These are phyloP conservation scores for Laticauda laticaudata DNA, from an alignment of 2,113 vertebrate species.

Conservation along the genomic window DNA sequence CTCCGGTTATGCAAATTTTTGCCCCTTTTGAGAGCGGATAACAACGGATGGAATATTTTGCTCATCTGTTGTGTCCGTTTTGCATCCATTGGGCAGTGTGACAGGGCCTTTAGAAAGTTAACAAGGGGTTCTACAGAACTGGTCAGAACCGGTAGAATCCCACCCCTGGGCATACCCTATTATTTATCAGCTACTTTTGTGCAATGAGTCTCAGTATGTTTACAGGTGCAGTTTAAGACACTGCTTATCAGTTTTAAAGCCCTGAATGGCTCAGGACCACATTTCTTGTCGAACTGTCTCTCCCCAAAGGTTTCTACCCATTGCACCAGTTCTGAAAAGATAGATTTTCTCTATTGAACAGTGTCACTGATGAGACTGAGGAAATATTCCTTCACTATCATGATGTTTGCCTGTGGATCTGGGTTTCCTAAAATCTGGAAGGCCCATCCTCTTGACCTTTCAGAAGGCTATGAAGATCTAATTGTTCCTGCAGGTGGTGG, in stretches of 20 bases:
- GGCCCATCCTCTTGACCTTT: not conserved
- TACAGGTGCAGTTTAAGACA: not conserved
- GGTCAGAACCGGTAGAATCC: too few relatives aligned
- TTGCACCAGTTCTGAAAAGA: not conserved
- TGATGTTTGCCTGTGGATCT: not conserved
- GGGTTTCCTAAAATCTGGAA: not conserved
- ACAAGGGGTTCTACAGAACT: too few relatives aligned
- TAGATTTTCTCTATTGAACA: not conserved
- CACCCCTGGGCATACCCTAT: not conserved
- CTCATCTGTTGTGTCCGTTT: too few relatives aligned
- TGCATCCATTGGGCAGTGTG: too few relatives aligned
- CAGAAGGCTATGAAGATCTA: not conserved
- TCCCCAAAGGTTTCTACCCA: not conserved
- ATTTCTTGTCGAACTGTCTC: not conserved
- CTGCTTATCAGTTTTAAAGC: not conserved
- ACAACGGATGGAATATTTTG: too few relatives aligned
- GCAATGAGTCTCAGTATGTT: not conserved
- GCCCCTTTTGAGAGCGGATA: too few relatives aligned
- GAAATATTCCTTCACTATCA: not conserved
- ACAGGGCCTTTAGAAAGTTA: too few relatives aligned
- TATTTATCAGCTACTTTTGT: not conserved
- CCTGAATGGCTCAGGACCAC: not conserved
- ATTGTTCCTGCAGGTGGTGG: not conserved
- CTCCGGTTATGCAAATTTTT: too few relatives aligned
- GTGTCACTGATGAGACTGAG: not conserved